These are phyloP conservation scores for Lindbergichthys nudifrons DNA, from an alignment of 2,797 vertebrate species.

Conservation along the genomic window DNA sequence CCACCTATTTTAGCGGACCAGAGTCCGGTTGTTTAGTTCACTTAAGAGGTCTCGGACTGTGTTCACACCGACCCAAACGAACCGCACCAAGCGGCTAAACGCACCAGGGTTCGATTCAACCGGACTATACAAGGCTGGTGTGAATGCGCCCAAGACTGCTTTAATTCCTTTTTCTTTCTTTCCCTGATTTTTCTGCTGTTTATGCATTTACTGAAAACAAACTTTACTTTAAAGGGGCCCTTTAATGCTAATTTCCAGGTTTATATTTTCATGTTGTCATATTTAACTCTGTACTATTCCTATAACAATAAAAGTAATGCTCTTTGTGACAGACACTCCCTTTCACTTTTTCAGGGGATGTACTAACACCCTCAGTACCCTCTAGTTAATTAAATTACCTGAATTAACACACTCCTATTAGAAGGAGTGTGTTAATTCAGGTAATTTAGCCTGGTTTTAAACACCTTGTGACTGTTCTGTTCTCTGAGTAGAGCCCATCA, in stretches of 20 bases:
- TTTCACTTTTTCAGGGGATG: not conserved
- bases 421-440: conserved; percentile 42
- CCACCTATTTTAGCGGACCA: too few relatives aligned
- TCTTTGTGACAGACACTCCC: not conserved
- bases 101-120: too few relatives aligned
- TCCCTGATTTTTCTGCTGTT: conserved; percentile 1
- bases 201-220: not conserved
- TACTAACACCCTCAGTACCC: conserved; percentile 12
- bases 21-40: too few relatives aligned
- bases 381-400: conserved; percentile 30
- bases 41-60: too few relatives aligned
- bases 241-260: too few relatives aligned
- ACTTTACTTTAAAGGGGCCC: not conserved
- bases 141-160: too few relatives aligned
- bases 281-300: conserved; percentile 1
- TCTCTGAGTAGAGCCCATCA: conserved; percentile 34
- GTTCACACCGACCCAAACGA: too few relatives aligned
- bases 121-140: too few relatives aligned
- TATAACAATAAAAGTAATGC: conserved; percentile 15
- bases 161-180: not conserved
- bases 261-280: not conserved
- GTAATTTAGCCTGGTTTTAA: conserved; percentile 47
- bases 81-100: too few relatives aligned
- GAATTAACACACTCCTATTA: conserved; percentile 17
- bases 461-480: conserved; percentile 42